Evolutionary conservation across 2,113 vertebrate genomes (phyloP), one percentile per base, ranked within the genome.

Genomic region (Echinops telfairi): DNA sequence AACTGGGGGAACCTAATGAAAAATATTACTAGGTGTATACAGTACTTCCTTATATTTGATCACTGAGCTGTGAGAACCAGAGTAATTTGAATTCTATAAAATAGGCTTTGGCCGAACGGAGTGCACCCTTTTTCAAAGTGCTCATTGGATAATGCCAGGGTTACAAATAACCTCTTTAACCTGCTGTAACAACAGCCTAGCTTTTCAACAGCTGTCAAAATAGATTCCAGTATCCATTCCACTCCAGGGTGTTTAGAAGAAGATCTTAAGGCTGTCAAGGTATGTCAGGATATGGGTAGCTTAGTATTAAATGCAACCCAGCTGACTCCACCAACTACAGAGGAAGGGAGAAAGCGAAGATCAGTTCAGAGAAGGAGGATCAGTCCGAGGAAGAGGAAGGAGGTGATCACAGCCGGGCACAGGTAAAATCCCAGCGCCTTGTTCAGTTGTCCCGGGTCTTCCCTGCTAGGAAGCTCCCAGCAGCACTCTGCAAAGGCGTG

Each of bases 141-240:
- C 93, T 96, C 88, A 62, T 31, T 86, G 94, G 88, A 94, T 92
- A 93, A 96, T 90, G 80, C 70, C 71, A 86, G 88, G 90, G 93
- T 94, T 95, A 70, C 90, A 84, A 96, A 96, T 95, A 96, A 96
- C 94, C 92, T 95, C 93, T 92, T 94, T 94, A 95, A 95, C 96
- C 95, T 95, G 40, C 94, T 84, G n/a, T 75, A 88, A 92, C 89
- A 84, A 94, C 92, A 94, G 92, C 78, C 86, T 93, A 73, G 53
- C 85, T 93, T 95, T 95, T 90, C 88, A 95, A 96, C 88, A 97
- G 95, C 95, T 97, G 96, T 97, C 97, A 97, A 96, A 96, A 95
- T 86, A 97, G 90, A 97, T 95, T 93, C 90, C 88, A 90, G 94
- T 84, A 96, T 93, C 94, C 96, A 93, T 94, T 95, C 85, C 94